Conservation (phyloP, 2,888 invertebrate genomes). For the Nowickia ferox region DNA sequence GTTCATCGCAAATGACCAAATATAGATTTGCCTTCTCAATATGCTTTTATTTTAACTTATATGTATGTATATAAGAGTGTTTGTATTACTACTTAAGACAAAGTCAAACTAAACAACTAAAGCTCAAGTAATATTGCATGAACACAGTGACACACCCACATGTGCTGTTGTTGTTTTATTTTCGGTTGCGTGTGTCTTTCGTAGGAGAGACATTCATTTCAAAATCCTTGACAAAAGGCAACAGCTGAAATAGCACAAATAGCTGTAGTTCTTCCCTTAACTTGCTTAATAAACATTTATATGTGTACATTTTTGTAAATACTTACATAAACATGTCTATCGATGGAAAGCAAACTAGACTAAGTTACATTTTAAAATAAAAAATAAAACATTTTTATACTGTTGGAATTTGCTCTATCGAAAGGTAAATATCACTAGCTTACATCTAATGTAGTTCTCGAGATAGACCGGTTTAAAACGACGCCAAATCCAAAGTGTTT, state of each 20-base stretch:
- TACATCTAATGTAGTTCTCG: no score
- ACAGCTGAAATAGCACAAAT: constrained; percentile 60
- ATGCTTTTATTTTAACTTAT: constrained; percentile 28
- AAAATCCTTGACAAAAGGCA: constrained; percentile 62
- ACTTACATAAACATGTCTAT: constrained; percentile 5
- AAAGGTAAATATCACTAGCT: no score
- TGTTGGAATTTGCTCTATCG: no score
- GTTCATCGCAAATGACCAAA: constrained; percentile 35
- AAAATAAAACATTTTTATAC: no score
- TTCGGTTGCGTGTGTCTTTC: constrained; percentile 21
- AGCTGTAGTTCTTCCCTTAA: constrained; percentile 16
- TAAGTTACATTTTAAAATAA: no score
- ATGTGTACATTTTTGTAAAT: not conserved
- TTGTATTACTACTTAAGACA: constrained; percentile 8
- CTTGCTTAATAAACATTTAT: constrained; percentile 17
- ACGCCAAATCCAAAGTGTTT: no score
- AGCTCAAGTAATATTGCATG: not conserved
- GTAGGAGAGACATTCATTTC: constrained; percentile 48
- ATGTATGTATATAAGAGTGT: not conserved
- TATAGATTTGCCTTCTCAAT: constrained; percentile 29
- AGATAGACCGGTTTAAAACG: no score
- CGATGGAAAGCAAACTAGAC: no score
- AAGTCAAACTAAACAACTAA: constrained; percentile 20
- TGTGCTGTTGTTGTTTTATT: constrained; percentile 29
- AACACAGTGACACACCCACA: not conserved